Evolutionary conservation across 2,888 invertebrate species (phyloP).

Genomic region (Dryobota labecula): DNA sequence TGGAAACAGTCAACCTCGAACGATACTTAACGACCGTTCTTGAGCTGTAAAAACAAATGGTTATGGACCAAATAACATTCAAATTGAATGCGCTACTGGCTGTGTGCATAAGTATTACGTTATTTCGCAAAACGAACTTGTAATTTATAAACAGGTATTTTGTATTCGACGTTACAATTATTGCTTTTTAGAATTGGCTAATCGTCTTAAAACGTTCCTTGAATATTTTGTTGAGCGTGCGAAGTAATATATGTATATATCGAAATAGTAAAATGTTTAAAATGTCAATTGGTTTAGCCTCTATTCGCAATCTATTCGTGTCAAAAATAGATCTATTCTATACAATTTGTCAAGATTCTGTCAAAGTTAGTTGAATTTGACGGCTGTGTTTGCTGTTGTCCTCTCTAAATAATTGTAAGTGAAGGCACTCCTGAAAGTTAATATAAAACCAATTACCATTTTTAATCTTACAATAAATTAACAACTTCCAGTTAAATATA

Average conservation of each 20-base stretch:
- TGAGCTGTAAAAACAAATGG: slow-evolving; percentile 50
- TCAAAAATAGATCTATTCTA: too few relatives aligned
- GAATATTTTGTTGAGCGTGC: slow-evolving; percentile 39
- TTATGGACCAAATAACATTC: slow-evolving; percentile 56
- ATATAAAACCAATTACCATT: slow-evolving; percentile 20
- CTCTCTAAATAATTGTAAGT: neutral
- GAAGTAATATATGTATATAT: neutral
- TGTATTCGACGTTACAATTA: slow-evolving; percentile 64
- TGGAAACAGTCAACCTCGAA: slow-evolving; percentile 46
- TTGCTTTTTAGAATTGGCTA: slow-evolving; percentile 62
- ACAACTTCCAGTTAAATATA: neutral
- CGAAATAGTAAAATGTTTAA: slow-evolving; percentile 9
- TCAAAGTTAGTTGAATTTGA: neutral
- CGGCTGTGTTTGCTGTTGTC: neutral
- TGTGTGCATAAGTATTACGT: slow-evolving; percentile 31
- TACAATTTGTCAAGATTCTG: neutral
- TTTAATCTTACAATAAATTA: slow-evolving; percentile 11
- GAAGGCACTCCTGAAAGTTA: neutral
- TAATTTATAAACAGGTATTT: slow-evolving; percentile 65
- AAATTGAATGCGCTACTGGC: slow-evolving; percentile 55
- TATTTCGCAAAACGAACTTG: slow-evolving; percentile 67
- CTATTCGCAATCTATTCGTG: too few relatives aligned
- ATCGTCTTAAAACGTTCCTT: slow-evolving; percentile 51
- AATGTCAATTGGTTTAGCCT: slow-evolving; percentile 20
- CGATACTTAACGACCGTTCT: slow-evolving; percentile 43